Conservation (phyloP, 2,888 invertebrate genomes). For the Rhyacophila evoluta region DNA sequence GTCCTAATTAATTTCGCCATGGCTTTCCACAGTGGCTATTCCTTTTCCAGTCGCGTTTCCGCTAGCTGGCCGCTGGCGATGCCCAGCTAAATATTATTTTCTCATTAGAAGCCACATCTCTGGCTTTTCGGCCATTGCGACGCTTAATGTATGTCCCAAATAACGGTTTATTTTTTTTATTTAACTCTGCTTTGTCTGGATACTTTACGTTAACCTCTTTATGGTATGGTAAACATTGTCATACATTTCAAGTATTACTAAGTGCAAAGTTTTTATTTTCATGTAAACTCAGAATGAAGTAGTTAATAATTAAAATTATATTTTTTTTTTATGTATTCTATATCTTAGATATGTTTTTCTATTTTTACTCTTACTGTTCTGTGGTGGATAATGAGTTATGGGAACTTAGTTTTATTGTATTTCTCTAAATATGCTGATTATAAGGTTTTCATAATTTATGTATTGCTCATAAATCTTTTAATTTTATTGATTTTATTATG, state of each 20-base stretch:
- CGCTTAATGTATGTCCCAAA: slow-evolving; percentile 43
- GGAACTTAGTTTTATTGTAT: no score
- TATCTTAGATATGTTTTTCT: no score
- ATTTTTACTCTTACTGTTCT: no score
- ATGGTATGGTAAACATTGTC: neutral
- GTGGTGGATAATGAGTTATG: no score
- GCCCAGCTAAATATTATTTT: slow-evolving; percentile 48
- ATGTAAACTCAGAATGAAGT: no score
- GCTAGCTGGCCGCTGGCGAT: neutral
- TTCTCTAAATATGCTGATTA: no score
- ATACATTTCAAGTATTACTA: slow-evolving; percentile 9
- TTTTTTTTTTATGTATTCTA: no score
- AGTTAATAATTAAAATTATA: no score
- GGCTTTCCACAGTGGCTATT: neutral
- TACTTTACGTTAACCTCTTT: neutral
- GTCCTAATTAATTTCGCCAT: slow-evolving; percentile 11
- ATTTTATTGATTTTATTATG: no score
- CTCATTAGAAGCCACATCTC: slow-evolving; percentile 46
- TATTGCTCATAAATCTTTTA: no score
- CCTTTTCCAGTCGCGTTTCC: slow-evolving; percentile 9
- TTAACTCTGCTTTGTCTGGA: neutral
- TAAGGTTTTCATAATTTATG: no score
- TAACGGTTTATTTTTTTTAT: slow-evolving; percentile 2
- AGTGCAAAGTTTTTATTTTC: no score
- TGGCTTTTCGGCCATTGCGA: slow-evolving; percentile 39